Evolutionary conservation across 2,888 invertebrate genomes (phyloP).

Genomic region (Shargacucullia verbasci): DNA sequence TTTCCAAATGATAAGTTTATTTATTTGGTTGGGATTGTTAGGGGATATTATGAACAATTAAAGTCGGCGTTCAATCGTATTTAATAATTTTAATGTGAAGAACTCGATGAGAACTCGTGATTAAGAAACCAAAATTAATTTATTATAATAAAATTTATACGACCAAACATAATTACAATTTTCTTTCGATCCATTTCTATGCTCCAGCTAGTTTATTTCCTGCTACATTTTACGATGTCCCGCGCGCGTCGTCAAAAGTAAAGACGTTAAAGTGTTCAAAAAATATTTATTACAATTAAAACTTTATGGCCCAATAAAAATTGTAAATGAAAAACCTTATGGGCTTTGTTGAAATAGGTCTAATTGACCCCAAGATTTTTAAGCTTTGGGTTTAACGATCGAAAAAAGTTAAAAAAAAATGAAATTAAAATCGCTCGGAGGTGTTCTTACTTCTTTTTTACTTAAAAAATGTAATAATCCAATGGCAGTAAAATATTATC

Average conservation of each 20-base stretch:
- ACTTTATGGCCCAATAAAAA: conserved; percentile 73
- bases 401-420: conserved; percentile 61
- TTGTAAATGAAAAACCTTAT: conserved; percentile 70
- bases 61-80: conserved; percentile 15
- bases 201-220: conserved; percentile 60
- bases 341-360: conserved; percentile 73
- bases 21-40: conserved; percentile 37
- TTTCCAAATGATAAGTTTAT: conserved; percentile 39
- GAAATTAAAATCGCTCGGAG: conserved; percentile 70
- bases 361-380: conserved; percentile 75
- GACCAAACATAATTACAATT: conserved; percentile 37
- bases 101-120: conserved; percentile 14
- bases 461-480: conserved; percentile 77
- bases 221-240: conserved; percentile 65
- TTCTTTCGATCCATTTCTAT: conserved; percentile 44
- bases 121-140: conserved; percentile 29
- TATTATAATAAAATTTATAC: conserved; percentile 35
- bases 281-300: conserved; percentile 76
- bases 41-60: conserved; percentile 18
- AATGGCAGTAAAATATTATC: conserved; percentile 81
- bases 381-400: conserved; percentile 75
- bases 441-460: conserved; percentile 68
- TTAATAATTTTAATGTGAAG: conserved; percentile 17
- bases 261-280: conserved; percentile 58
- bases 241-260: conserved; percentile 53